Base-by-base conservation (phyloP, 2,113 vertebrate species). In the Menidia beryllina region DNA sequence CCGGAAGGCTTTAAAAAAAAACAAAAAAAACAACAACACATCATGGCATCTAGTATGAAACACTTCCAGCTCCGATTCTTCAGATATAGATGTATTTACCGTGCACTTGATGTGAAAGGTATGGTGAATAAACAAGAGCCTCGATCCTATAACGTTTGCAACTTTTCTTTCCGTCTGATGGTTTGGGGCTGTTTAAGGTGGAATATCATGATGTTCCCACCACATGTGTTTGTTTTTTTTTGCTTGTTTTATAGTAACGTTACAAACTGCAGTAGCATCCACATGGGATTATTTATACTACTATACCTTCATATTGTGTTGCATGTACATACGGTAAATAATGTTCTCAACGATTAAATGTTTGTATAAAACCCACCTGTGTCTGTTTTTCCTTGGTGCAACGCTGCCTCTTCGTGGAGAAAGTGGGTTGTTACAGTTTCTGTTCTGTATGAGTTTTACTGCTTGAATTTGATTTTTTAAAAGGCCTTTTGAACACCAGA, bases 261-360 rank as follows among this genome's bases (percentile, higher is more conserved):
- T 82, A 90, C 88, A 93, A 93, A 86, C 88, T 91, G 92, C 87
- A 91, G 77, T 87, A 79, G 93, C 94, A 94, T 95, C 94, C 93
- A 95, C 92, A 91, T 91, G 86, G 90, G 91, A 92, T 91, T 93
- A 94, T 95, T 96, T 96, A 88, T 88, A 82, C 85, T 88, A 82
- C 85, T 82, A 94, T 96, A 95, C 93, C 95, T 94, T 95, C 95
- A 94, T 95, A 93, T 96, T 93, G 94, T 97, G 95, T 96, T 94
- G 97, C 97, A 99, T 98, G 97, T 96, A 97, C 94, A 98, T 96
- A 95, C 39, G 67, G 75, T 74, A 92, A 86, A 93, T 94, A 95
- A 90, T 94, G 94, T 57, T 84, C 71, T 95, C 91, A 65, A 56
- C 50, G 94, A 99, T 97, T 97, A 97, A 98, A 98, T 91, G 93